Evolutionary conservation across 2,888 invertebrate species (phyloP), one percentile per base, ranked within the genome.

Genomic region (Acronicta alni): DNA sequence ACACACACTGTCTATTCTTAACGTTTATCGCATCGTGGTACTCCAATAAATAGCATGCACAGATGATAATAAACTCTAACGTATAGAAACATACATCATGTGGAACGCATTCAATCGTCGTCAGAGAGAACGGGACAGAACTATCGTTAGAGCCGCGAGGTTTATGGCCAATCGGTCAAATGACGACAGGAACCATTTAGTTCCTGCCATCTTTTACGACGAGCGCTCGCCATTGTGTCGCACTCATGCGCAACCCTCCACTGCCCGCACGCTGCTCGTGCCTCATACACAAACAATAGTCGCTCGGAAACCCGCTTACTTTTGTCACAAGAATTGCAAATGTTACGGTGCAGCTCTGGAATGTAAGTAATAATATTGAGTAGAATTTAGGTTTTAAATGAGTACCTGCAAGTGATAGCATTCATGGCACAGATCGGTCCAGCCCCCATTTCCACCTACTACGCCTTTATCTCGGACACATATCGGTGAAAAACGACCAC

Each of bases 101-200:
- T 43, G 54, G 26, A 60, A 81, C 67, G 81, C 85, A 84, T 88
- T 85, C 81, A 81, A 83, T 84, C 77, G 76, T 80, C 78, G 77
- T 78, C 77, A 75, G 77, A 69, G 70, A 76, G 79, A 85, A 80
- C 77, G 75, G 81, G 83, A 85, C 84, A 75, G 79, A 81, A 79
- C 74, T 77, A 72, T 66, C 67, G 65, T 67, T 44, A 48, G 56
- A 75, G 76, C 67, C 73, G 67, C 72, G 67, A 73, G 81, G 75
- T 90, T 89, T 89, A 89, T 84, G 81, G 83, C 76, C 89, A 85
- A 91, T 91, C 89, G 83, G 82, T 89, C 87, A 89, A 84, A 85
- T 82, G 81, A 78, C 79, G 83, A 84, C 82, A 74, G 82, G 82
- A 79, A 81, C 87, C 84, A 89, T 90, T 91, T 89, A 85, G 88